Base-by-base conservation (phyloP, 1,140 invertebrate species). In the Sitophilus oryzae region DNA sequence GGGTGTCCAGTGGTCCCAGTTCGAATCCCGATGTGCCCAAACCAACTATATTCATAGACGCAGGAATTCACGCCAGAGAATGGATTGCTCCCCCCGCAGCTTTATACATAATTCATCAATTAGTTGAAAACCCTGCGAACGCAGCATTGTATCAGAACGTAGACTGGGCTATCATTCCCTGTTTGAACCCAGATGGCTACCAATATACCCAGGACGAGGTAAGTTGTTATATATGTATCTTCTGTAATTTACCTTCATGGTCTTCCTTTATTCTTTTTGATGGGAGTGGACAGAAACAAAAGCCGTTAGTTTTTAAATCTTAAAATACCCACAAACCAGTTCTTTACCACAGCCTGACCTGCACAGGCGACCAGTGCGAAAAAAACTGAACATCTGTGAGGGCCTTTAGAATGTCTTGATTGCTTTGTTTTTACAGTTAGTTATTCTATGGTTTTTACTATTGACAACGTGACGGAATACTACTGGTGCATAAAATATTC, bases 151-250 rank as follows among this genome's bases (percentile, higher is more conserved):
- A 80, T 20, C 64, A 76, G 16, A 66, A 74, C 22, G 74, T 80
- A 37, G 79, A 84, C 58, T 82, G 82, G 81, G 79, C 83, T 48
- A n/a, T n/a, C n/a, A 60, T 88, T 22, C 86, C 86, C 0, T 68
- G 83, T 16, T 61, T 80, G 14, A 89, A 89, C 69, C 84, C 86
- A 0, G 86, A 89, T 65, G 86, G 86, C 8, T 86, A 87, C 62
- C 79, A 80, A 57, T 86, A 79, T 61, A 77, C 81, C 0, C 77
- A 80, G 41, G 73, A 73, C 0, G 65, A 66, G 3, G 74, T 80
- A 8, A 76, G n/a, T n/a, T n/a, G 25, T 30, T 11, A 30, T 11
- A 5, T 5, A 30, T 30, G 5, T 11, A 30, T 11, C 11, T 11
- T 30, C 25, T 5, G 11, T 30, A 5, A 11, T 30, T 6, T 30